Evolutionary conservation across 2,888 invertebrate species (phyloP), one percentile per base, ranked within the genome.

Genomic region (Chironomus riparius): DNA sequence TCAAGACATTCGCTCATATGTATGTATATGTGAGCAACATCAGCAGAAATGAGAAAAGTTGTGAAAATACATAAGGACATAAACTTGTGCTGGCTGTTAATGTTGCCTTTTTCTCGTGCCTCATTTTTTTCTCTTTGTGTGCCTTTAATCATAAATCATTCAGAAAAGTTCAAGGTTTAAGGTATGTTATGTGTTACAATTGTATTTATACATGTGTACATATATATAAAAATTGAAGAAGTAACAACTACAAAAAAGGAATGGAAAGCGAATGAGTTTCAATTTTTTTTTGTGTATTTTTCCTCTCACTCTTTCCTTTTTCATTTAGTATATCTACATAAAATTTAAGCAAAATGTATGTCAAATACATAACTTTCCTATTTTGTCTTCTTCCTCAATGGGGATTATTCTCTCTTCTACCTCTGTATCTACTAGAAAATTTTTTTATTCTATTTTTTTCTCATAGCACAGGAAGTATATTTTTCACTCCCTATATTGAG

Each of bases 101-200:
- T 56, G n/a, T 15, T 56, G 56, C 18, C n/a, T 18, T 18, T 7
- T 56, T 56, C 50, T 56, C 56, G 5, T 56, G 56, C 56, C 38
- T 56, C 50, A n/a, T 18, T 56, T 56, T 56, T 56, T 18, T 6
- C 56, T 18, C 6, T 56, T 24, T 70, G 72, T 62, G 47, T 72
- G 62, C 72, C 50, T 24, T 62, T 62, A 72, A 72, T 72, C 72
- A 72, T 72, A 72, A 72, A 72, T 72, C 72, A 72, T 72, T 72
- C 72, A 72, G 62, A 12, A 72, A 72, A 72, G 72, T 72, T 72
- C 72, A 72, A 72, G 72, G 72, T 72, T 72, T 62, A 62, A 65
- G 15, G 62, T 38, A 71, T 28, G n/a, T 10, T 56, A 18, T 56
- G 56, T 56, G 56, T 56, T 10, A 38, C 38, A 38, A 38, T 38